Conservation (phyloP, 2,797 vertebrate species). For the Artibeus jamaicensis region DNA sequence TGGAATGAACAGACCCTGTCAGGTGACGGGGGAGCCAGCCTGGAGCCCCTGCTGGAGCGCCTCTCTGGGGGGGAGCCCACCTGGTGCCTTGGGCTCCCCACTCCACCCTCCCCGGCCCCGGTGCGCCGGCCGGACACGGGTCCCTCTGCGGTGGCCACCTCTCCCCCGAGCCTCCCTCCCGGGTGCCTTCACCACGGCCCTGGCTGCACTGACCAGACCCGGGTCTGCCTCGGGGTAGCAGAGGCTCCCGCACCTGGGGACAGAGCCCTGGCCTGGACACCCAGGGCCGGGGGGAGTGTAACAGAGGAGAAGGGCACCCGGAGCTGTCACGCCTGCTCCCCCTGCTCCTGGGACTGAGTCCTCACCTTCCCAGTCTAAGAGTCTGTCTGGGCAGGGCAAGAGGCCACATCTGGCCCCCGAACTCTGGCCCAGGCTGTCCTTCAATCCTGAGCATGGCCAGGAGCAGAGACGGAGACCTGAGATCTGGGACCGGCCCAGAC, state of each 20-base stretch:
- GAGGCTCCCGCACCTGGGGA: not conserved
- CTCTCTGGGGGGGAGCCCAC: no score
- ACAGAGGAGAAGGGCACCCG: not conserved
- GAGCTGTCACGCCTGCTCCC: not conserved
- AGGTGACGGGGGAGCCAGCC: not conserved
- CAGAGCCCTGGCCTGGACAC: not conserved
- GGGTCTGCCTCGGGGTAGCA: not conserved
- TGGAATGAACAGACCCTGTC: not conserved
- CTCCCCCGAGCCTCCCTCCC: rapidly evolving
- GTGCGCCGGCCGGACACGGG: not conserved
- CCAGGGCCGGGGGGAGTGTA: not conserved
- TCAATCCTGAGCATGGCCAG: no score
- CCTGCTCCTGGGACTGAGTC: not conserved
- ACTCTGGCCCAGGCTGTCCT: not conserved
- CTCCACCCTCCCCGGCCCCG: not conserved
- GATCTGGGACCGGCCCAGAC: rapidly evolving
- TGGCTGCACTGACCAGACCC: not conserved
- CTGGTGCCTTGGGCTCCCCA: not conserved
- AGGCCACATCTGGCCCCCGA: rapidly evolving
- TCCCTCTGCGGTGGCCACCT: no score
- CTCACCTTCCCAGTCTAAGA: not conserved
- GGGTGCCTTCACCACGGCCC: not conserved
- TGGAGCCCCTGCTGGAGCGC: not conserved
- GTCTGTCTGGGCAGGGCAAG: not conserved
- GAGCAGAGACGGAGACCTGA: rapidly evolving